These are phyloP conservation scores for Leptogaster cylindrica DNA, from an alignment of 2,888 invertebrate species.

Conservation along the genomic window DNA sequence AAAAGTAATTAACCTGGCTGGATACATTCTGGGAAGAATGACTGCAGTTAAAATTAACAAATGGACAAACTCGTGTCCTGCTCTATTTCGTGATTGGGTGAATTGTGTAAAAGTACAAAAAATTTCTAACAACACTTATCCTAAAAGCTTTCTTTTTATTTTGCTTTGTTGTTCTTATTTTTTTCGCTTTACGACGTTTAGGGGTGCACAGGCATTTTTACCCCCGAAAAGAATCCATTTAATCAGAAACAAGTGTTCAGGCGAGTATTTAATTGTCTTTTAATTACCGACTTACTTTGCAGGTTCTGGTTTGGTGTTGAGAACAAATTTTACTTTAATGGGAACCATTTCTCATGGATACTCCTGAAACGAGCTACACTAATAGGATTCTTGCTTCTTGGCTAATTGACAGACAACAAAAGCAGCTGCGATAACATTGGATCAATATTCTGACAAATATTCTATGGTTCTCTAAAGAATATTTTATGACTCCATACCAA, in stretches of 20 bases:
- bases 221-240: slow-evolving; percentile 36
- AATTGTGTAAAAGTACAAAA: neutral
- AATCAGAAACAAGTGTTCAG: slow-evolving; percentile 41
- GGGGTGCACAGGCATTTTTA: slow-evolving; percentile 18
- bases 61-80: neutral
- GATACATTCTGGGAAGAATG: neutral
- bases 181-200: neutral
- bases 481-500: no score
- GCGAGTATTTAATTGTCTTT: slow-evolving; percentile 42
- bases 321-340: slow-evolving; percentile 42
- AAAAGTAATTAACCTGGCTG: slow-evolving; percentile 30
- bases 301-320: slow-evolving; percentile 13
- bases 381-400: slow-evolving; percentile 33
- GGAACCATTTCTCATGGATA: slow-evolving; percentile 32
- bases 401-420: slow-evolving; percentile 35
- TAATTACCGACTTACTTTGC: slow-evolving; percentile 41
- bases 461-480: no score
- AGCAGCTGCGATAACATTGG: slow-evolving; percentile 7
- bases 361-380: slow-evolving; percentile 7
- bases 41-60: slow-evolving; percentile 5
- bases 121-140: slow-evolving; percentile 29
- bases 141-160: slow-evolving; percentile 26
- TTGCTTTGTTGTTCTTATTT: no score
- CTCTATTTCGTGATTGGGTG: neutral
- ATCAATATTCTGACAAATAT: slow-evolving; percentile 18